Conservation (phyloP, 2,113 vertebrate genomes). For the Tachycineta bicolor region DNA sequence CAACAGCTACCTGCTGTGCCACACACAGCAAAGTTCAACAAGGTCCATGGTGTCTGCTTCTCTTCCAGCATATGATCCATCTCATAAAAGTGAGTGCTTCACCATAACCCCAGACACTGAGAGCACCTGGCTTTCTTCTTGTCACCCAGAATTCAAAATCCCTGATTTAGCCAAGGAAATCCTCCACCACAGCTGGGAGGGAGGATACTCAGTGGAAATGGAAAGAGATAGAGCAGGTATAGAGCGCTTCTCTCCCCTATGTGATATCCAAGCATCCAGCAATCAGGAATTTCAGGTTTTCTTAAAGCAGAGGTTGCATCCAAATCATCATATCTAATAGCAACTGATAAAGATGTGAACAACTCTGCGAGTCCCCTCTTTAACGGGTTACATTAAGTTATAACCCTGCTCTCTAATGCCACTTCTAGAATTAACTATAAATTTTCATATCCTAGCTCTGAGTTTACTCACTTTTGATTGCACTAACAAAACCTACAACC, state of each 20-base stretch:
- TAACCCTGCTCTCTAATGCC: not conserved
- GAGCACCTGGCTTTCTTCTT: not conserved
- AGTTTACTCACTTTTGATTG: not conserved
- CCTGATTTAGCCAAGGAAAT: not conserved
- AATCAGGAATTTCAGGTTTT: not conserved
- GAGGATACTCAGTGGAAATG: not conserved
- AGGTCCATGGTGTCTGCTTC: not conserved
- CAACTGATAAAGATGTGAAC: not conserved
- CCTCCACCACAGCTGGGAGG: accelerated
- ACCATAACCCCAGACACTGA: accelerated
- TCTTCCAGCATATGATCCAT: not conserved
- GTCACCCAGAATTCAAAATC: not conserved
- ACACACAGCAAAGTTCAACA: not conserved
- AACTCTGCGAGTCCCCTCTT: not conserved
- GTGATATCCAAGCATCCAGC: not conserved
- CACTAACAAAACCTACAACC: not conserved
- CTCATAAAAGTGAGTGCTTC: not conserved
- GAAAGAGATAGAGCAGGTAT: not conserved
- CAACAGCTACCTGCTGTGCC: not conserved
- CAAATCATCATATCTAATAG: not conserved
- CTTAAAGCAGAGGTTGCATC: not conserved
- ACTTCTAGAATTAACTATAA: not conserved
- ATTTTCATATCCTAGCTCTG: not conserved
- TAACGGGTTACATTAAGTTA: accelerated
- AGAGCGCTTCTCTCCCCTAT: accelerated